A percentile compares a stretch with the other conserved stretches of the same genome.
Conservation (phyloP, 2,113 vertebrate species). For the Oriolus oriolus region DNA sequence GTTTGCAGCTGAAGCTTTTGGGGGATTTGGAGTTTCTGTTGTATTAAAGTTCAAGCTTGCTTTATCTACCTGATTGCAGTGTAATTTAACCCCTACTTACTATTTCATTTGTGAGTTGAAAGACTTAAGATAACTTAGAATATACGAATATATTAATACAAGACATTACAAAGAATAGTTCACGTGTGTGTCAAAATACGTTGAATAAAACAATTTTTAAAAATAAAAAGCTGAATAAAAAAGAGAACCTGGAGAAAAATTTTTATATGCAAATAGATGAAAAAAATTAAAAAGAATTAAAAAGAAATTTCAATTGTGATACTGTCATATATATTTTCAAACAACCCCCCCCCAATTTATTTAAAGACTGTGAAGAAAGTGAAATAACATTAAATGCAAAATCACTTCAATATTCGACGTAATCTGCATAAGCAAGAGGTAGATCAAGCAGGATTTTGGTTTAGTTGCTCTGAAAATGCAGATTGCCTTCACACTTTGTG, state of each 20-base stretch:
- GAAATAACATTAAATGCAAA: not conserved
- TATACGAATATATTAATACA: rapidly evolving
- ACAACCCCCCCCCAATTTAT: not conserved
- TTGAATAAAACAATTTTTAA: not conserved
- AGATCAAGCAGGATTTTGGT: not conserved
- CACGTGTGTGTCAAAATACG: not conserved
- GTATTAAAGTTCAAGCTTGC: not conserved
- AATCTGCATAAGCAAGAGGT: not conserved
- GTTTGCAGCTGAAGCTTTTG: not conserved
- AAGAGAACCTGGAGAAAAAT: not conserved
- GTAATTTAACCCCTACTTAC: not conserved
- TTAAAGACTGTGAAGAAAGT: not conserved
- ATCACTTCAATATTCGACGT: not conserved
- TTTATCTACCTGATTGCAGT: not conserved
- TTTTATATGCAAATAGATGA: not conserved
- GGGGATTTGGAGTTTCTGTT: not conserved
- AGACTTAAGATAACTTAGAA: not conserved
- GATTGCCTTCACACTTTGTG: not conserved
- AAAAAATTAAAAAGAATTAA: not conserved
- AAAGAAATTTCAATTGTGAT: not conserved
- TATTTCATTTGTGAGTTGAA: not conserved
- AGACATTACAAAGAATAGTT: not conserved
- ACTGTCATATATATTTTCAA: not conserved
- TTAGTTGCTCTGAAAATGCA: not conserved
- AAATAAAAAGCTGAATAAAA: not conserved